phyloP scores from a whole-genome alignment of 2,797 vertebrate species.

The Rhynchotus rufescens region DNA sequence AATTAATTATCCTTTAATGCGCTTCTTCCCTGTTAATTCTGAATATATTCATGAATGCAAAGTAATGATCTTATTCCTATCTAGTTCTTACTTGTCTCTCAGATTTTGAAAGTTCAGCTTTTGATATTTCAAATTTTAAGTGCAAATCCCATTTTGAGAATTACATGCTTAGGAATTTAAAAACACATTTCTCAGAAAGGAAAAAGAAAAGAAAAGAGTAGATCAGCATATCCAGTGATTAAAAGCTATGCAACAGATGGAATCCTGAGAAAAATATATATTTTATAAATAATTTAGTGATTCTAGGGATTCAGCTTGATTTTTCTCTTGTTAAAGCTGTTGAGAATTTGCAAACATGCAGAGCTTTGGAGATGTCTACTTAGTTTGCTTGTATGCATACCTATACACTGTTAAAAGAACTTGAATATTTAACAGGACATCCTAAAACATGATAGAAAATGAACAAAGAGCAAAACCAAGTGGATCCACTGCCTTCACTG shows the following conservation, averaged over 20 bases:
- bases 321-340: not conserved
- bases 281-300: not conserved
- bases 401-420: not conserved
- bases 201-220: not conserved
- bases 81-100: not conserved
- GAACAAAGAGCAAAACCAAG: not conserved
- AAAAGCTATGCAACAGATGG: not conserved
- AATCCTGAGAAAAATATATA: not conserved
- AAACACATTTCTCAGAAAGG: accelerated
- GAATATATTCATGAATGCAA: not conserved
- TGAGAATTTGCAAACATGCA: not conserved
- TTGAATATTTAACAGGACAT: not conserved
- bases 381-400: not conserved
- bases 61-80: accelerated
- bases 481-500: not conserved
- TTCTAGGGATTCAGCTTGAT: not conserved
- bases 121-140: not conserved
- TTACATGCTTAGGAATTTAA: not conserved
- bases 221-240: not conserved
- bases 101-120: not conserved
- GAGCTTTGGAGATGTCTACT: not conserved
- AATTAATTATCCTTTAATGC: not conserved
- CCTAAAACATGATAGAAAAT: not conserved
- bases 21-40: not conserved
- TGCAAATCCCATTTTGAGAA: not conserved